These are phyloP conservation scores for Mechanitis messenoides DNA, from an alignment of 2,888 invertebrate genomes.

Conservation along the genomic window DNA sequence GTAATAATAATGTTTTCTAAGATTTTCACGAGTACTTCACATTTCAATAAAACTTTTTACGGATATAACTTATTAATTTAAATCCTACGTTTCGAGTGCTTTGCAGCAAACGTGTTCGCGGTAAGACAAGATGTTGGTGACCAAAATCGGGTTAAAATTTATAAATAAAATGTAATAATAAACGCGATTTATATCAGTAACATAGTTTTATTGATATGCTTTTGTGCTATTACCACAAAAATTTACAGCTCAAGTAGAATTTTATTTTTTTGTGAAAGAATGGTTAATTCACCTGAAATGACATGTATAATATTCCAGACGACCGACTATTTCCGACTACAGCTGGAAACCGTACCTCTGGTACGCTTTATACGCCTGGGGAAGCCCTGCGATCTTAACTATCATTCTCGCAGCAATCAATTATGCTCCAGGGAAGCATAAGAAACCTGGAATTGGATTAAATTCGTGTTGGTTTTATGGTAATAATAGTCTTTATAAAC, in stretches of 20 bases:
- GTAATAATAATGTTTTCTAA: background rate
- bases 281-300: background rate
- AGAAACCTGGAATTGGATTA: slow-evolving; percentile 77
- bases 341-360: slow-evolving; percentile 78
- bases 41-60: too few relatives aligned
- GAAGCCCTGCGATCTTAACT: slow-evolving; percentile 72
- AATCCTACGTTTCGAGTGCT: too few relatives aligned
- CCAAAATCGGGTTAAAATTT: too few relatives aligned
- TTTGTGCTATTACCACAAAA: too few relatives aligned
- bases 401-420: slow-evolving; percentile 69
- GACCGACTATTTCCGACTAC: slow-evolving; percentile 46
- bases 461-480: slow-evolving; percentile 80
- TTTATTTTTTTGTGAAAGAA: background rate
- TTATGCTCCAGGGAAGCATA: slow-evolving; percentile 66
- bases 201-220: too few relatives aligned
- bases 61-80: too few relatives aligned
- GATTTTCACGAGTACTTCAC: too few relatives aligned
- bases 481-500: slow-evolving; percentile 44
- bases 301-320: slow-evolving; percentile 36
- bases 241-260: too few relatives aligned
- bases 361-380: slow-evolving; percentile 78
- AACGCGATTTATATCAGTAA: too few relatives aligned
- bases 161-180: too few relatives aligned
- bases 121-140: too few relatives aligned
- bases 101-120: too few relatives aligned